Evolutionary conservation across 1,140 invertebrate genomes (phyloP), one percentile per base, ranked within the genome.

Genomic region (Lordiphosa mommai): DNA sequence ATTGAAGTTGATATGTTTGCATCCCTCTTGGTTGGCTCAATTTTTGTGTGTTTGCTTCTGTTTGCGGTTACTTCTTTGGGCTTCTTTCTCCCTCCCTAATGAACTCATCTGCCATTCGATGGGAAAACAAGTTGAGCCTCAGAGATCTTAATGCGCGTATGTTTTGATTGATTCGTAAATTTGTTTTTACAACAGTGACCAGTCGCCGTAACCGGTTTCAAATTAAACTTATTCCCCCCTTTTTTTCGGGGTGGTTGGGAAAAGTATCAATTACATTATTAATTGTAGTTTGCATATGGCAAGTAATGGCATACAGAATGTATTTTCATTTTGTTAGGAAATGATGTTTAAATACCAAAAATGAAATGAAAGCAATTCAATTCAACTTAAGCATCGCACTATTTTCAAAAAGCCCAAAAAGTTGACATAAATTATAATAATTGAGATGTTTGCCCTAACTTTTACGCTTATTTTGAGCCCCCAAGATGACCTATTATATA

Each of bases 111-210:
- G 56, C 76, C 52, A 58, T 63, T 74, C 57, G 34, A 87, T 84
- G 70, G 61, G 67, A 80, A 80, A 84, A 87, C 71, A 53, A 86
- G 77, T 48, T 76, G 61, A 87, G 77, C 50, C 64, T 66, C 51
- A 82, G 64, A 86, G 79, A 74, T 86, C 67, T 79, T 84, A 72
- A 87, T 86, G 61, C 37, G 36, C 32, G 61, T 57, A 87, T 87
- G 77, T 87, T 88, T 82, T 88, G 86, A 88, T 88, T 88, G 86
- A 82, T 68, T 88, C 64, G 66, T 86, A 79, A 86, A 72, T 86
- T 64, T 73, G 72, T 77, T 66, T 73, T 66, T 53, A 70, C 30
- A 53, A 61, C 77, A 63, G 34, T 77, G 60, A 49, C 50, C 60
- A 43, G 40, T 48, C 71, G 53, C 32, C 7, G 14, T 40, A 56